Evolutionary conservation across 2,113 vertebrate species (phyloP), one percentile per base, ranked within the genome.

Genomic region (Platichthys stellatus): DNA sequence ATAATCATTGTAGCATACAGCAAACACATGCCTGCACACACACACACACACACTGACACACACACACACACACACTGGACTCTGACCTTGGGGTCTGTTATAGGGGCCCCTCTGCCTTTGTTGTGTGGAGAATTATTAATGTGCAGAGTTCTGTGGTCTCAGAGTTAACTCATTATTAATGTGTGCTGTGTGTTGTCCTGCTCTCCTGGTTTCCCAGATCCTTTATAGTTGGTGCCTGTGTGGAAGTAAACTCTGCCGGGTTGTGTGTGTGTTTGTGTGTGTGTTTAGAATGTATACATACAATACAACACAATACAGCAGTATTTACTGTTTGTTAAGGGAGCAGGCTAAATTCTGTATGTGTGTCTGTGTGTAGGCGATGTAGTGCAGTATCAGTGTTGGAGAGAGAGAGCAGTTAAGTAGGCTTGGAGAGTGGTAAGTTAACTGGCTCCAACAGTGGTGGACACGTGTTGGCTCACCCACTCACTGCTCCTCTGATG

Each of bases 101-200:
- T 40, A 38, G 54, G 57, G 78, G 43, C 63, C 79, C 75, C 70
- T 71, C 62, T 24, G 56, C 63, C 74, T 89, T 78, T 84, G 81
- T 81, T 76, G 72, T 53, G 60, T 71, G 69, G 63, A 85, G 77
- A 86, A 89, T 83, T 75, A 85, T 83, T 83, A 76, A 88, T 82
- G 78, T 45, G 24, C 35, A 18, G 63, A 74, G 53, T 57, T 57
- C 40, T 43, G 67, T 61, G 51, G 64, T 77, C 75, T 74, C 70
- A 4, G 14, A 14, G 60, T 84, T 54, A 72, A 78, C 69, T 70
- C 73, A 78, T 76, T 77, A 82, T 79, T 80, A 53, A 82, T 76
- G 63, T 69, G 62, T 28, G 12, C 9, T 66, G 35, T 73, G 20
- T 71, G 67, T 56, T 74, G 63, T 66, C 31, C 57, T 47, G 38